Base-by-base conservation (phyloP, 2,113 vertebrate genomes). In the Larimichthys crocea region DNA sequence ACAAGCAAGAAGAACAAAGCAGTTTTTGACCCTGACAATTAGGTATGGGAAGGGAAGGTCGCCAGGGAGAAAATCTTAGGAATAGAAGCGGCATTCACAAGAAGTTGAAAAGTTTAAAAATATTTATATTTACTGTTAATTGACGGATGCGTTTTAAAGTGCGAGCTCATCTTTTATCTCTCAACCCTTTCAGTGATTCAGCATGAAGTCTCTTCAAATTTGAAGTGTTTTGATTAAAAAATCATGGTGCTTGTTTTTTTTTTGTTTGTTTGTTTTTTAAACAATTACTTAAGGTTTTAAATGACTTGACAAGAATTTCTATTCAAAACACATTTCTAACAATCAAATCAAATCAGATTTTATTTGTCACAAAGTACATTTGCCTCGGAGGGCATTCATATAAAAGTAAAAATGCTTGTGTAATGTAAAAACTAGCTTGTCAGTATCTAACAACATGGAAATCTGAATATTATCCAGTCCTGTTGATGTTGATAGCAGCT, bases 1-100 rank as follows among this genome's bases (percentile, higher is more conserved):
- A 89, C 74, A 77, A 80, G 84, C 17, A 1, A 67, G 31, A 81
- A 61, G 79, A 91, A 91, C 89, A 90, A 93, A 91, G 63, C 56
- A 5, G 71, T 79, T 82, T 87, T 82, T 88, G 83, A 87, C 87
- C 71, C 81, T 64, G 76, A 79, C 70, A 78, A 80, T 86, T 88
- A 79, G 77, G 79, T 91, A 89, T 55, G 46, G 46, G 80, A 83
- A 82, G 74, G 40, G 63, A 83, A 85, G 76, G 80, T 89, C 85
- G 76, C 59, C 22, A 69, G 72, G 77, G 59, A 89, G 60, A 40
- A 78, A 59, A 72, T 79, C n/a, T 82, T 80, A 16, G 19, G 14
- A 85, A 74, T 73, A 57, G 75, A 83, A 20, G 46, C 46, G 63
- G 60, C 57, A n/a, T 40, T 64, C 76, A 55, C 16, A 35, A 11